phyloP scores from a whole-genome alignment of 2,797 vertebrate species.

The Eutrigla gurnardus region DNA sequence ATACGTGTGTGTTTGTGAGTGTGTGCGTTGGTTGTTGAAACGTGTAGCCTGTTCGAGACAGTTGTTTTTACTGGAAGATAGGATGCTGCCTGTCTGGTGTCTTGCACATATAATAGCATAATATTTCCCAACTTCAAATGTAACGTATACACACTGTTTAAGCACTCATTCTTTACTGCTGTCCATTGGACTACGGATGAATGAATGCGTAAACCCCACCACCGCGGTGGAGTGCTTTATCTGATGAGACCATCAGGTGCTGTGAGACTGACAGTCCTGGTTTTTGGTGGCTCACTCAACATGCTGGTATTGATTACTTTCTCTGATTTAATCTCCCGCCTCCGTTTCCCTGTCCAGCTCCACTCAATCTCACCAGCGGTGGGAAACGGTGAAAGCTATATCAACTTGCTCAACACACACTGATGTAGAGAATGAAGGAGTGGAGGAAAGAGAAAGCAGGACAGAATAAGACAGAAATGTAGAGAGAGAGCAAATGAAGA shows the following conservation, averaged over 20 bases:
- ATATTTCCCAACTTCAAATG: not conserved
- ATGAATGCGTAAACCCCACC: slow-evolving; percentile 18
- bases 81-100: slow-evolving; percentile 26
- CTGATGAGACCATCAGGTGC: slow-evolving; percentile 62
- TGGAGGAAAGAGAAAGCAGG: not conserved
- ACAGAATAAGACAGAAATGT: slow-evolving; percentile 3
- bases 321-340: slow-evolving; percentile 75
- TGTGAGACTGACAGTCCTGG: slow-evolving; percentile 58
- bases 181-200: slow-evolving; percentile 10
- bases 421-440: slow-evolving; percentile 9
- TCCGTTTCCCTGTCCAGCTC: slow-evolving; percentile 60
- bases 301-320: slow-evolving; percentile 72
- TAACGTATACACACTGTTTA: not conserved
- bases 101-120: not conserved
- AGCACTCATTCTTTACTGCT: not conserved
- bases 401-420: slow-evolving; percentile 48
- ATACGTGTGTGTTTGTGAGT: slow-evolving; percentile 25
- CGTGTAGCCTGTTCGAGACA: slow-evolving; percentile 26
- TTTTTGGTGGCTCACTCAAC: slow-evolving; percentile 65
- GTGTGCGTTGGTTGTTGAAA: slow-evolving; percentile 24
- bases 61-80: slow-evolving; percentile 38
- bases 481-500: slow-evolving; percentile 1
- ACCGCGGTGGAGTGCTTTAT: slow-evolving; percentile 57
- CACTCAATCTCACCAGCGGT: slow-evolving; percentile 61
- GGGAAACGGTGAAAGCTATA: slow-evolving; percentile 61